phyloP scores from a whole-genome alignment of 2,113 vertebrate genomes.

The Podarcis muralis region DNA sequence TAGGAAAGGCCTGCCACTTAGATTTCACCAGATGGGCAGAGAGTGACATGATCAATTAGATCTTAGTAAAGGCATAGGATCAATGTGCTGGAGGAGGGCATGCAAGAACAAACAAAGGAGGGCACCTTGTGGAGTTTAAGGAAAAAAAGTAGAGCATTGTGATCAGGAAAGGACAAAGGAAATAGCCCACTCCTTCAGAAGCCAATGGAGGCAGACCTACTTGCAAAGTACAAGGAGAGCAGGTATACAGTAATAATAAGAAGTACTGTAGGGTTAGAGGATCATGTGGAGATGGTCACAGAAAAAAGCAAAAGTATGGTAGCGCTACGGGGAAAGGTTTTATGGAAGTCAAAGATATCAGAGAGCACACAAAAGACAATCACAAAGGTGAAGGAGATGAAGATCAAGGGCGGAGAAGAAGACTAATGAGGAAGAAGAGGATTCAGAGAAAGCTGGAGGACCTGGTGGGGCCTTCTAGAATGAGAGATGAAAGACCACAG shows the following conservation, averaged over 20 bases:
- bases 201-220: conserved; percentile 54
- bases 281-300: conserved; percentile 69
- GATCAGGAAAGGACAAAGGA: conserved; percentile 61
- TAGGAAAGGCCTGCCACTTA: conserved; percentile 26
- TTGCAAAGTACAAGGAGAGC: conserved; percentile 59
- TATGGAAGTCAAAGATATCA: conserved; percentile 60
- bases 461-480: conserved; percentile 31
- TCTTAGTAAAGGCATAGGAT: conserved; percentile 39
- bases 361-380: conserved; percentile 55
- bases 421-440: conserved; percentile 59
- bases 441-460: conserved; percentile 52
- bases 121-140: conserved; percentile 48
- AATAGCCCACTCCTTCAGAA: conserved; percentile 63
- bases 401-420: conserved; percentile 61
- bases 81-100: neutral
- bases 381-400: conserved; percentile 67
- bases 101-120: conserved; percentile 54
- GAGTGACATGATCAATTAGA: conserved; percentile 38
- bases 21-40: conserved; percentile 37
- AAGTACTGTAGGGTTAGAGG: conserved; percentile 65
- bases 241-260: conserved; percentile 71
- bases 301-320: conserved; percentile 68
- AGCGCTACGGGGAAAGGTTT: conserved; percentile 65
- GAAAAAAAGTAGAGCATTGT: conserved; percentile 45
- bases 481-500: conserved; percentile 54